Conservation (phyloP, 2,888 invertebrate genomes). For the Chrysolina oricalcia region DNA sequence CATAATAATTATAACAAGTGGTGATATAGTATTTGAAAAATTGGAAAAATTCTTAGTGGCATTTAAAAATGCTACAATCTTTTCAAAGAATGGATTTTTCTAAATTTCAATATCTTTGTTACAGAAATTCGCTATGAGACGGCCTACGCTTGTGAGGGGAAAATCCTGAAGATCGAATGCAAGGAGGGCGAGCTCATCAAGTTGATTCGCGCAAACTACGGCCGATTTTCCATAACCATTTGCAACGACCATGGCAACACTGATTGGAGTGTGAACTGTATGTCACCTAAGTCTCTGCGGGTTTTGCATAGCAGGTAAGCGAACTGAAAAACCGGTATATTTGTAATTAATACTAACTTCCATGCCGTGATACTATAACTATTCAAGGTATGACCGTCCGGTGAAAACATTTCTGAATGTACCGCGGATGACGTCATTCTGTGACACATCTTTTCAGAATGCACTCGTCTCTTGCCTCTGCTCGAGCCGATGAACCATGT, state of each 20-base stretch:
- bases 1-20: no score
- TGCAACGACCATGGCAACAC: slow-evolving; percentile 97
- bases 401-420: not conserved
- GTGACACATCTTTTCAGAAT: not conserved
- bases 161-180: slow-evolving; percentile 91
- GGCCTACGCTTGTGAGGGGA: slow-evolving; percentile 95
- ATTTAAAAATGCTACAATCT: no score
- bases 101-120: slow-evolving; percentile 43
- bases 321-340: slow-evolving; percentile 46
- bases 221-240: slow-evolving; percentile 94
- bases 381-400: not conserved
- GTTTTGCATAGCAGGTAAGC: slow-evolving; percentile 90
- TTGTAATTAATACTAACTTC: slow-evolving; percentile 9
- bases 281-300: slow-evolving; percentile 90
- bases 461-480: not conserved
- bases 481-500: no score
- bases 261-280: slow-evolving; percentile 98
- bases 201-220: slow-evolving; percentile 94
- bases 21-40: no score
- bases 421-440: not conserved
- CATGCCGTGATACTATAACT: slow-evolving; percentile 10
- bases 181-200: slow-evolving; percentile 91
- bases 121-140: slow-evolving; percentile 84
- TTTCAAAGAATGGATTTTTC: no score
- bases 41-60: no score